Base-by-base conservation (phyloP, 2,888 invertebrate species). In the Copidosoma aretas region DNA sequence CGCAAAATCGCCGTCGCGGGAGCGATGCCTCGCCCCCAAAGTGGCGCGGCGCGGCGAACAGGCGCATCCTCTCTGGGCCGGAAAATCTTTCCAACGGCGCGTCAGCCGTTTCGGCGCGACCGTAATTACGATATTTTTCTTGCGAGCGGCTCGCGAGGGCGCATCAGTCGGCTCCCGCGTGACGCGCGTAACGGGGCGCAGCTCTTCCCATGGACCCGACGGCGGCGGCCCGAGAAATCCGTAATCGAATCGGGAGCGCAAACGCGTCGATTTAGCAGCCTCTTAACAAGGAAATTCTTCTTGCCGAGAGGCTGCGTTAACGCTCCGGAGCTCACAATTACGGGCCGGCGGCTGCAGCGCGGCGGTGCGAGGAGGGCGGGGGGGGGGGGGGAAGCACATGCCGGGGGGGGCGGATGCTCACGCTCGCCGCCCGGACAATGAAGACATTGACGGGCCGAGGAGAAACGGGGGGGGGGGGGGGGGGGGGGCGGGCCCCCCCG, bases 381-480 rank as follows among this genome's bases (percentile, higher is more conserved):
- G n/a, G n/a, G 46, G 57, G 46, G 32, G 10, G 15, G 19, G 17
- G 22, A 15, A 15, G 60, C 52, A 43, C 14, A 24, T 24, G 19
- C 52, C 19, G 22, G 8, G 25, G 15, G 10, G 39, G 22, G 51
- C 24, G 43, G 32, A 64, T 67, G 66, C 70, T 67, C 70, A 70
- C 70, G 70, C 66, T 70, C 63, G n/a, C 53, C n/a, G n/a, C n/a
- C n/a, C 39, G 70, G 63, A 70, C 70, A 70, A 70, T 70, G 70
- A 64, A 70, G 70, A 70, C 70, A 70, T 70, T 66, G 70, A 70
- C 61, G 67, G 70, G 25, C 43, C 32, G 8, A 32, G 43, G 43
- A 22, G 12, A 56, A 22, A 56, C 21, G 3, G 25, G 14, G 25
- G 32, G 19, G 19, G 19, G 52, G 8, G 24, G 24, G 46, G 59